Evolutionary conservation across 2,888 invertebrate species (phyloP), one percentile per base, ranked within the genome.

Genomic region (Oscheius sp.): DNA sequence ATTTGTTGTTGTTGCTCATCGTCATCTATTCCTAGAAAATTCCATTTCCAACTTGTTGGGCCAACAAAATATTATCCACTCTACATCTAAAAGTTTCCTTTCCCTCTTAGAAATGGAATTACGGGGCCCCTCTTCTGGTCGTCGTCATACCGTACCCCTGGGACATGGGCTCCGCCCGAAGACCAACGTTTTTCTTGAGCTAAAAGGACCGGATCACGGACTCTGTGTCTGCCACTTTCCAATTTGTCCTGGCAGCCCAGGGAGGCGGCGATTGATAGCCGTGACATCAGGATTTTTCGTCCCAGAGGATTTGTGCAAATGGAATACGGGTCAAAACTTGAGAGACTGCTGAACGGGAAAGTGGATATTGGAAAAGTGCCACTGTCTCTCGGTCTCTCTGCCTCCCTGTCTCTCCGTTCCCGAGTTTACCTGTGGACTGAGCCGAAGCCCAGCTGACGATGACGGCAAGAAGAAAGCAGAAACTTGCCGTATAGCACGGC

Each of bases 401-500:
- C 21, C 42, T 3, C 42, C 42, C 42, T 42, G 4, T 11, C 21
- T 53, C 11, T 21, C 3, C 3, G 3, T 9, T 11, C n/a, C 3
- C 13, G 10, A 11, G 29, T 48, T 50, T 7, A 68, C 68, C 37
- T 68, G 68, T 66, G 53, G 66, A 68, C 57, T 68, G 55, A 53
- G 55, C 53, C n/a, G 68, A 53, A 10, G 33, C 68, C 53, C 53
- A 53, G 53, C 71, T 51, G 71, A 60, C 50, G 53, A 47, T 47
- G 51, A 59, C 59, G 60, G 71, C 71, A 35, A 71, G 37, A 37
- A 60, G 71, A 58, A 70, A 72, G 55, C 60, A 51, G 71, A 35
- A 55, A 53, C 13, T 53, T 51, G 73, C 73, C 73, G 73, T 53
- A 73, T 73, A 48, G 53, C 37, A 73, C 73, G 63, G 73, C 73